These are phyloP conservation scores for Brachionus paranguensis DNA, from an alignment of 1,140 invertebrate genomes.

Conservation along the genomic window DNA sequence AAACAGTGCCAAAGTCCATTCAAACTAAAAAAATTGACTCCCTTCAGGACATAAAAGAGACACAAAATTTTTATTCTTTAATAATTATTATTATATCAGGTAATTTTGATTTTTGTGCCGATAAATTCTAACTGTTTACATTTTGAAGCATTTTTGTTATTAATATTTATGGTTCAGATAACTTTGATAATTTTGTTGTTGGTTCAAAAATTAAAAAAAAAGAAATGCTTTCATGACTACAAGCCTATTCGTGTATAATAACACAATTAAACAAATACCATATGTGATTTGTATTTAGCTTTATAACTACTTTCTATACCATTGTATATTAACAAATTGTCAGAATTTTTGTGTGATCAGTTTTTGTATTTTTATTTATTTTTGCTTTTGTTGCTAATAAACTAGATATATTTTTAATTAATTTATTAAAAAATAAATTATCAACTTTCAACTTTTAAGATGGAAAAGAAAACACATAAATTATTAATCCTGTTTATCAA, in stretches of 20 bases:
- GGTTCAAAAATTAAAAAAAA: neutral
- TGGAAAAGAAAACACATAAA: neutral
- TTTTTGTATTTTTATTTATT: neutral
- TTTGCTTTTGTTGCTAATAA: neutral
- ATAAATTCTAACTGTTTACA: neutral
- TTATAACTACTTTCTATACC: neutral
- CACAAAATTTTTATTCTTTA: neutral
- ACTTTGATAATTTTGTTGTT: neutral
- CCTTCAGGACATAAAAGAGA: neutral
- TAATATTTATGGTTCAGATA: constrained; percentile 17
- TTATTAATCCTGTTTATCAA: too few species aligned
- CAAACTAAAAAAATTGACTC: neutral
- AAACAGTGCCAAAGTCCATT: neutral
- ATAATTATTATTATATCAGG: neutral
- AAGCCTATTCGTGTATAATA: constrained; percentile 15
- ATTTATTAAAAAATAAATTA: neutral
- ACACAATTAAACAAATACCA: neutral
- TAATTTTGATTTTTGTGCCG: neutral
- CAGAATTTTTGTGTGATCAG: neutral
- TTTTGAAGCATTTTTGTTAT: neutral
- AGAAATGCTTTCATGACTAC: neutral
- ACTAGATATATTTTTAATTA: neutral
- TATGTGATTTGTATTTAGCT: neutral
- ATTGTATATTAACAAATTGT: neutral
- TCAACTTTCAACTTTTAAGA: neutral